These are phyloP conservation scores for Lagopus leucura DNA, from an alignment of 2,113 vertebrate species.

Conservation along the genomic window DNA sequence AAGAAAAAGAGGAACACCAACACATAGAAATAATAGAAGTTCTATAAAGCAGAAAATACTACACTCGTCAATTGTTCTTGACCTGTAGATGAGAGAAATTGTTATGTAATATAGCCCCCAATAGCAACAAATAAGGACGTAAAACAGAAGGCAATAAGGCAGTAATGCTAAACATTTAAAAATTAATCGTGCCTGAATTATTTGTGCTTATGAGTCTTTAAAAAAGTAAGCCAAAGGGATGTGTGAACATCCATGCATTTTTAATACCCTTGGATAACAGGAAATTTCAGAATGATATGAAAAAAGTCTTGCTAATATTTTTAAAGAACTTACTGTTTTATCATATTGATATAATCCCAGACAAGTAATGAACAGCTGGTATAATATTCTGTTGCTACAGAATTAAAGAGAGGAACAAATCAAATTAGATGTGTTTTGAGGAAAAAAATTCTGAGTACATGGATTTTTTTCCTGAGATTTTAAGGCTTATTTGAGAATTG, in stretches of 20 bases:
- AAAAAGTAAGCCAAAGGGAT: not conserved
- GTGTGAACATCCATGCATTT: not conserved
- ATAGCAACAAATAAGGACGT: not conserved
- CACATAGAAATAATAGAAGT: not conserved
- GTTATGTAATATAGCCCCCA: not conserved
- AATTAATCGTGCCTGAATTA: not conserved
- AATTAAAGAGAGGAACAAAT: not conserved
- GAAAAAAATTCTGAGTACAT: not conserved
- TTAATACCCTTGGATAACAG: not conserved
- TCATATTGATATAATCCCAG: not conserved
- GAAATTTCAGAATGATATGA: not conserved
- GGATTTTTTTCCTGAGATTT: not conserved
- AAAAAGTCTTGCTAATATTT: fast-evolving
- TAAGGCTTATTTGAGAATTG: not conserved
- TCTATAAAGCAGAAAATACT: not conserved
- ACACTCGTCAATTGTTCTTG: not conserved
- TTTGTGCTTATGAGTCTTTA: not conserved
- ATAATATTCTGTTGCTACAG: not conserved
- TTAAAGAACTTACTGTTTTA: not conserved
- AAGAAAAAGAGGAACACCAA: not conserved
- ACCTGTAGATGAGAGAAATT: not conserved
- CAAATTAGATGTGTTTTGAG: not conserved
- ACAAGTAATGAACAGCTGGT: not conserved
- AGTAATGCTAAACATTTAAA: not conserved
- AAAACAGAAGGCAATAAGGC: not conserved